These are phyloP conservation scores for Mionectes olivaceus DNA, from an alignment of 2,797 vertebrate species.

Conservation along the genomic window DNA sequence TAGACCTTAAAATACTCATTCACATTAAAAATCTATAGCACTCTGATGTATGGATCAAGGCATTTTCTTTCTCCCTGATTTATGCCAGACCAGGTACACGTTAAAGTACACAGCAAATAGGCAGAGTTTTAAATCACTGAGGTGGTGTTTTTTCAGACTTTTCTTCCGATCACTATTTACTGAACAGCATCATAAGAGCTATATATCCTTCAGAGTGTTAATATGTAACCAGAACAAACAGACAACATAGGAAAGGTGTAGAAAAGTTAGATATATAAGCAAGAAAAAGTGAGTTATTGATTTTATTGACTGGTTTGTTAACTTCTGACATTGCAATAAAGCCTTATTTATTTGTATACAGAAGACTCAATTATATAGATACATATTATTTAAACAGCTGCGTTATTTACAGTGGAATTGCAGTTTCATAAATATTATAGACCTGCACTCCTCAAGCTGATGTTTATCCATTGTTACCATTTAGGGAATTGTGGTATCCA, in stretches of 20 bases:
- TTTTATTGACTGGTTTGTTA: conserved; percentile 85
- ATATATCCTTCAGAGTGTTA: conserved; percentile 60
- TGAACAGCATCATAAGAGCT: conserved; percentile 41
- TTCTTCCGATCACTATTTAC: conserved; percentile 39
- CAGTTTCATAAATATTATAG: conserved; percentile 79
- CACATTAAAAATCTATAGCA: conserved; percentile 10
- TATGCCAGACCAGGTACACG: neutral
- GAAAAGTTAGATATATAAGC: conserved; percentile 83
- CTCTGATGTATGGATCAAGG: conserved; percentile 17
- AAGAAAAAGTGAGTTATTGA: conserved; percentile 84
- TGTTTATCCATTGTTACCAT: conserved; percentile 70
- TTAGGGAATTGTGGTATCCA: conserved; percentile 41
- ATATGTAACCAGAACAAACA: conserved; percentile 75
- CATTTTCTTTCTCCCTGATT: neutral
- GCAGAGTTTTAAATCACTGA: neutral
- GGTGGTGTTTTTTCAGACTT: conserved; percentile 21
- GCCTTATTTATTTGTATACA: conserved; percentile 85
- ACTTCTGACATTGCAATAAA: conserved; percentile 85
- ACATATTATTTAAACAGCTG: conserved; percentile 84
- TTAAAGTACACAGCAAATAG: neutral
- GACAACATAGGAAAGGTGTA: conserved; percentile 74
- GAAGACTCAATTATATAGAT: conserved; percentile 83
- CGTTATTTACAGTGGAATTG: conserved; percentile 80
- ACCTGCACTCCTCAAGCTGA: conserved; percentile 64
- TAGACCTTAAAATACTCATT: neutral